Base-by-base conservation (phyloP, 2,888 invertebrate species). In the Phrixothrix hirtus region DNA sequence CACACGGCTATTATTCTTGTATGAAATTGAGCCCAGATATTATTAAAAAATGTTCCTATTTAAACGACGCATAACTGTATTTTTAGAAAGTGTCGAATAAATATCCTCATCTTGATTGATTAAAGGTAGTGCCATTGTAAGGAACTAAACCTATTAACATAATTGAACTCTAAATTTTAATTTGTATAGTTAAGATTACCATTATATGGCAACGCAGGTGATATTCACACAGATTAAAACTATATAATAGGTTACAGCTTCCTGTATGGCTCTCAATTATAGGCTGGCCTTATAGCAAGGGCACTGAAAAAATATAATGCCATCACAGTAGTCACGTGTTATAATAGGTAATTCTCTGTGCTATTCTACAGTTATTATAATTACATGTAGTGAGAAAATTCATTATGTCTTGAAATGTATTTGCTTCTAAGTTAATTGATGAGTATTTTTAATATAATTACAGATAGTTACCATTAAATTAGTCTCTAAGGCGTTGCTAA, bases 191-290 rank as follows among this genome's bases (percentile, higher is more conserved):
- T 25, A 15, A 31, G 37, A 48, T 54, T 49, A 41, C 49, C 42
- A 55, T 55, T 49, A 55, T 55, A 35, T 30, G 41, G 32, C 43
- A 49, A 49, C 41, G 45, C 54, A 45, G 44, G 48, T 49, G 49
- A 55, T 45, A 55, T 55, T 55, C 54, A 45, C 54, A 55, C 41
- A 45, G 55, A 55, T 51, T 55, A 55, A 43, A 47, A 55, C 44
- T 47, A 52, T 38, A 55, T 51, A 55, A 55, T 48, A 47, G 41
- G 39, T 50, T 51, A 48, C 38, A 41, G 51, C 52, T 55, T 55
- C 55, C 55, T 55, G 47, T 55, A 52, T 52, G 36, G 55, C 38
- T 55, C 39, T 47, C 51, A 52, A 55, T 55, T 55, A 55, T 55
- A 55, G 46, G 36, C 42, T 52, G 41, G 35, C 36, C 45, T 49